A percentile compares a stretch with the other conserved stretches of the same genome.
Evolutionary conservation across 2,888 invertebrate genomes (phyloP).

Genomic region (Odontocolon sp.): DNA sequence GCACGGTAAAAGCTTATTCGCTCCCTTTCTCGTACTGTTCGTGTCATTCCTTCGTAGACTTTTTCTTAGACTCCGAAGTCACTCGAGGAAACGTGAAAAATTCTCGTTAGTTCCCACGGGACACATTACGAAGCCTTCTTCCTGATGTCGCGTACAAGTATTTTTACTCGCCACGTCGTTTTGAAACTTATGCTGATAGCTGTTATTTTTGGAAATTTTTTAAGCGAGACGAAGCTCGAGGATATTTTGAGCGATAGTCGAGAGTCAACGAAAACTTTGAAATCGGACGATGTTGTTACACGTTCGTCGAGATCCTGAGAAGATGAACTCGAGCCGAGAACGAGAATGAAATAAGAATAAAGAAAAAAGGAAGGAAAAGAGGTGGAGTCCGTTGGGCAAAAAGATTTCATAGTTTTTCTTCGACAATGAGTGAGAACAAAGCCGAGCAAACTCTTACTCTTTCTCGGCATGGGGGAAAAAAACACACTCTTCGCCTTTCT

Average conservation of each 20-base stretch:
- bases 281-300: background rate
- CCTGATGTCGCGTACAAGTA: no score
- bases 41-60: slow-evolving; percentile 1
- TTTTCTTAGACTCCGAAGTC: no score
- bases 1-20: background rate
- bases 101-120: slow-evolving; percentile 18
- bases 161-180: no score
- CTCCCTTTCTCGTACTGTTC: slow-evolving; percentile 33
- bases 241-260: background rate
- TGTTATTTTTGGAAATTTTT: slow-evolving; percentile 30
- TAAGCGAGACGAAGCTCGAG: no score
- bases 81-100: slow-evolving; percentile 33
- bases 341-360: slow-evolving; percentile 21
- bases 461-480: background rate
- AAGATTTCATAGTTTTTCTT: slow-evolving; percentile 41
- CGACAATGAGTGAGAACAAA: background rate
- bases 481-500: background rate
- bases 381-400: slow-evolving; percentile 11
- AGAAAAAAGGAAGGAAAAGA: slow-evolving; percentile 3
- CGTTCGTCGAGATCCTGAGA: background rate
- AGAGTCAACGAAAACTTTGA: background rate
- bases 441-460: background rate
- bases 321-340: background rate
- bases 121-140: background rate
- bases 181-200: no score